These are phyloP conservation scores for Chelidonichthys spinosus DNA, from an alignment of 2,797 vertebrate species.

Conservation along the genomic window DNA sequence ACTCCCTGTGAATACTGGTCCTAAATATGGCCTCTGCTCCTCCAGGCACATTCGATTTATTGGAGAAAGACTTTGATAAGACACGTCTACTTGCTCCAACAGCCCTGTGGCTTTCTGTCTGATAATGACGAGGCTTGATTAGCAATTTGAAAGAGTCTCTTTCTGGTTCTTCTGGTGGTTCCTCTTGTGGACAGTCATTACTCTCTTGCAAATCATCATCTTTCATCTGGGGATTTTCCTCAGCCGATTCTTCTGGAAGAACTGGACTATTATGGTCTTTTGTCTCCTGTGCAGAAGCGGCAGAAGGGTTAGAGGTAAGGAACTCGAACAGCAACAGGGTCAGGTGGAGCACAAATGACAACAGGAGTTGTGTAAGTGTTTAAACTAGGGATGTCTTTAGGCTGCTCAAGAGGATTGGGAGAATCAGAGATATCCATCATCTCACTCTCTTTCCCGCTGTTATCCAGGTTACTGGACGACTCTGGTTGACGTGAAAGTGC, in stretches of 20 bases:
- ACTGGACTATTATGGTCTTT: slow-evolving; percentile 15
- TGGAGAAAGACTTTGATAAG: slow-evolving; percentile 69
- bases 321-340: slow-evolving; percentile 21
- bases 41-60: slow-evolving; percentile 48
- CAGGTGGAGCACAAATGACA: slow-evolving; percentile 19
- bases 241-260: slow-evolving; percentile 26
- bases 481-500: slow-evolving; percentile 53
- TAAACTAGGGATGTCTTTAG: slow-evolving; percentile 27
- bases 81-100: slow-evolving; percentile 64
- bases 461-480: slow-evolving; percentile 47
- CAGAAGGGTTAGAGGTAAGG: slow-evolving; percentile 8
- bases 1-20: slow-evolving; percentile 42
- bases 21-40: slow-evolving; percentile 49
- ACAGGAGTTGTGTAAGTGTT: slow-evolving; percentile 17
- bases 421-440: slow-evolving; percentile 78
- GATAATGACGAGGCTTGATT: slow-evolving; percentile 73
- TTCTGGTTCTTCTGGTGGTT: slow-evolving; percentile 63
- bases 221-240: slow-evolving; percentile 33
- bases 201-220: slow-evolving; percentile 43
- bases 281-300: slow-evolving; percentile 32
- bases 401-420: slow-evolving; percentile 55
- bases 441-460: slow-evolving; percentile 71
- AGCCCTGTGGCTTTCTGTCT: slow-evolving; percentile 62
- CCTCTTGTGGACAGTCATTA: slow-evolving; percentile 43
- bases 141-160: slow-evolving; percentile 81